Base-by-base conservation (phyloP, 1,140 invertebrate genomes). In the Pseudobourletiella spinata region DNA sequence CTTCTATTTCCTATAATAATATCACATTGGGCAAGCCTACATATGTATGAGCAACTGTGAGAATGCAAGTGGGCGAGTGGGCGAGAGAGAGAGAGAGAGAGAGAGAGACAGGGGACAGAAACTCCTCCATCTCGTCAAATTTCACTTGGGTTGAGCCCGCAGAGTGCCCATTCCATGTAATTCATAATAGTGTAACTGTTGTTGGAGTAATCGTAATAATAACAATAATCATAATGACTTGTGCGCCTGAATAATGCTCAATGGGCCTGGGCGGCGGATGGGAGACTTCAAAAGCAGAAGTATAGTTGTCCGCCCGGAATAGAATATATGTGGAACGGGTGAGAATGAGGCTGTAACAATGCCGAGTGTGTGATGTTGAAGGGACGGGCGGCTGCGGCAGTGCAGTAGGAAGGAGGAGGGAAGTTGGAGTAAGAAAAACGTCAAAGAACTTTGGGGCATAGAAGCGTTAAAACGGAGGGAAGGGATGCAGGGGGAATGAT, bases 91-190 rank as follows among this genome's bases (percentile, higher is more conserved):
- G 20, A 16, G 46, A 18, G 24, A 26, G 51, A 28, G 20, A 54
- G 44, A 60, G 43, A 52, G 43, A 35, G 32, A 61, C 32, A 55
- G 56, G 44, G n/a, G 24, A 22, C 24, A 15, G 50, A 29, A 52
- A 48, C 44, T 48, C 44, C 44, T 48, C 44, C 50, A 52, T 6
- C 3, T 14, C 50, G n/a, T 52, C 50, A 52, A 26, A 52, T 52
- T 52, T 52, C 50, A 52, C 28, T 28, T 52, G 14, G 50, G 50
- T 11, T 52, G 44, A 48, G 44, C 22, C n/a, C n/a, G n/a, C n/a
- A n/a, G n/a, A 48, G 44, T 18, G 44, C 44, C 44, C 44, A 48
- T 48, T 48, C 20, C 44, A 48, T 48, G 44, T 48, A 48, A 48
- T 48, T 48, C 44, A 8, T 48, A 48, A 48, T 48, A 48, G 44